These are phyloP conservation scores for Argynnis bischoffii DNA, from an alignment of 2,888 invertebrate species.

Conservation along the genomic window DNA sequence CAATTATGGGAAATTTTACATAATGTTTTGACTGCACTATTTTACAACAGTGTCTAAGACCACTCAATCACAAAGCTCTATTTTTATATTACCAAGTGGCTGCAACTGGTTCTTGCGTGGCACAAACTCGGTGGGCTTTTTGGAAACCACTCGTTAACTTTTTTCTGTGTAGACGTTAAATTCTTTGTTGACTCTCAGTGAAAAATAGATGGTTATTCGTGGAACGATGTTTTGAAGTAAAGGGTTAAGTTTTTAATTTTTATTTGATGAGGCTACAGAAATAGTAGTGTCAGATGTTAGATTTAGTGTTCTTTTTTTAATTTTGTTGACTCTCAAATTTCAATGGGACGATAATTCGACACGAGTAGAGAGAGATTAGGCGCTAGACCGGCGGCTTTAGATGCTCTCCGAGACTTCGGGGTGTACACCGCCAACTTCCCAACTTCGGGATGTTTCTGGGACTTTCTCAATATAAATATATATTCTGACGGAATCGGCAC, in stretches of 20 bases:
- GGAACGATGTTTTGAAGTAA: conserved; percentile 5
- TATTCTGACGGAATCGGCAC: too few relatives aligned
- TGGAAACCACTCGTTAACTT: conserved; percentile 21
- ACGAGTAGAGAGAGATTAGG: too few relatives aligned
- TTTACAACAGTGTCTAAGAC: background rate
- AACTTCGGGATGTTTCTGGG: too few relatives aligned
- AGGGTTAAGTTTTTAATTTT: background rate
- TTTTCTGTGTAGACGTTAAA: conserved; percentile 10
- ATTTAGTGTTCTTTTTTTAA: too few relatives aligned
- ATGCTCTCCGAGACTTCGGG: too few relatives aligned
- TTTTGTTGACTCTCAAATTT: too few relatives aligned
- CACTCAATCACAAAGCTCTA: conserved; percentile 5
- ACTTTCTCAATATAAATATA: too few relatives aligned
- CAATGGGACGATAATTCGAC: too few relatives aligned
- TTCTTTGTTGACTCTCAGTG: conserved; percentile 17
- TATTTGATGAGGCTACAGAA: too few relatives aligned
- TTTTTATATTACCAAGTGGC: conserved; percentile 29
- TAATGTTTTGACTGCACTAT: conserved; percentile 1
- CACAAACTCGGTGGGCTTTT: conserved; percentile 14
- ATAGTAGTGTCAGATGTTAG: background rate
- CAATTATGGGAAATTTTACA: too few relatives aligned
- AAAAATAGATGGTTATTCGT: conserved; percentile 7
- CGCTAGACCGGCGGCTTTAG: too few relatives aligned
- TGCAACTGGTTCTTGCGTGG: conserved; percentile 29
- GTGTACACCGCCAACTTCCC: too few relatives aligned